Evolutionary conservation across 2,113 vertebrate genomes (phyloP), one percentile per base, ranked within the genome.

Genomic region (Cisticola juncidis): DNA sequence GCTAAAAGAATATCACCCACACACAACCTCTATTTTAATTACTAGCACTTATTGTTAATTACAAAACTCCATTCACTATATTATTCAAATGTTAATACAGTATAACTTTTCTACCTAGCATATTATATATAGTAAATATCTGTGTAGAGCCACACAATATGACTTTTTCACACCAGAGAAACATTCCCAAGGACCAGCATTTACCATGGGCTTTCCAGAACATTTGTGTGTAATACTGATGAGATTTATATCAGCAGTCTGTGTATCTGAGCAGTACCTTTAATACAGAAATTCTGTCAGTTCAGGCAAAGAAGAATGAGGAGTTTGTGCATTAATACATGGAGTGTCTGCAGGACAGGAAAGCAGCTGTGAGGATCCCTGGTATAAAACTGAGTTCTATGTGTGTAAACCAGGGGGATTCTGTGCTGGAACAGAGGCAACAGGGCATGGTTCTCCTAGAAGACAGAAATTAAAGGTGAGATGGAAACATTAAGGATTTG

Each of bases 331-430:
- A 33, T 35, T 28, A n/a, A 57, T 28, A 26, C 2, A 11, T 38
- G 54, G 40, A 48, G 22, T 23, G 6, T 25, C 33, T 35, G 24
- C 11, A 60, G 66, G 14, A 29, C 17, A 64, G 51, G 35, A 33
- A 76, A 69, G 26, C 29, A 20, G 9, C 5, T 6, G 1, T 25
- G 9, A 1, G 4, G 8, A 22, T 19, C 19, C 3, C 7, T 50
- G 18, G 10, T 36, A 14, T 61, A 42, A 61, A 38, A 38, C 38
- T 12, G 6, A 21, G 6, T 7, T 23, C 4, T 21, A 3, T 38
- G 14, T 57, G 25, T 76, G 35, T 18, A 76, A 62, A 28, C 2
- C 13, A 33, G 33, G 10, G 31, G 19, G 51, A 36, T 65, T 11
- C 5, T n/a, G 21, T n/a, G 31, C 36, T 66, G 33, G 20, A 81